Conservation (phyloP, 2,113 vertebrate genomes). For the Gymnobelideus leadbeateri region DNA sequence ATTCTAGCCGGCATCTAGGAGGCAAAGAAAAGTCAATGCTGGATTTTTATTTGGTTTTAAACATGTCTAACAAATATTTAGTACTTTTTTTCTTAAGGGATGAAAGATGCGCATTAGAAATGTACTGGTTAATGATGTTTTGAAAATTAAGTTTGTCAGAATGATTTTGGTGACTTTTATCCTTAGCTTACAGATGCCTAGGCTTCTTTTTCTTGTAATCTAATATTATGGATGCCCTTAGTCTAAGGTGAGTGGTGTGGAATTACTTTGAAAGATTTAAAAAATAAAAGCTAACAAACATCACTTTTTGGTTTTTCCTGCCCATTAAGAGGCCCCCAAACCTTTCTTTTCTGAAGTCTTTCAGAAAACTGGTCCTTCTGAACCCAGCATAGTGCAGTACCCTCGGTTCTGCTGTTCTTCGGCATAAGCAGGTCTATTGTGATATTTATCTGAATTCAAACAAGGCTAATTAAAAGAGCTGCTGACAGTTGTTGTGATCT, state of each 20-base stretch:
- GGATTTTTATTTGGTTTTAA: constrained; percentile 51
- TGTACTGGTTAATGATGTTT: constrained; percentile 43
- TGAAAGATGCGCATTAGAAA: constrained; percentile 16
- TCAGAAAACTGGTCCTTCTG: constrained; percentile 60
- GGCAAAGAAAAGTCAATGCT: background rate
- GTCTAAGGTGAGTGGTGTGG: constrained; percentile 4
- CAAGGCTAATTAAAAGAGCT: constrained; percentile 93
- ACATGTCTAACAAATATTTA: background rate
- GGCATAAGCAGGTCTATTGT: constrained; percentile 88
- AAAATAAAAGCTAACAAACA: constrained; percentile 54
- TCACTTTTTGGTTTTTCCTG: constrained; percentile 17
- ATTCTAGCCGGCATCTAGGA: constrained; percentile 15
- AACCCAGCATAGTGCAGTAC: constrained; percentile 75
- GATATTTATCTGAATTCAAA: constrained; percentile 94
- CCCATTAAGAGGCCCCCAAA: background rate
- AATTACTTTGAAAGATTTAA: constrained; percentile 62
- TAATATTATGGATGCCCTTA: background rate
- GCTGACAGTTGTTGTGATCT: constrained; percentile 94
- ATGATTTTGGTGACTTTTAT: constrained; percentile 34
- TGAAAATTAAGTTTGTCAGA: constrained; percentile 49
- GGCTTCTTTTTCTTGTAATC: constrained; percentile 22
- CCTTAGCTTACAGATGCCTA: background rate
- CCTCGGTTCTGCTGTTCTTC: constrained; percentile 85
- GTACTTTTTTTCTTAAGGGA: constrained; percentile 26
- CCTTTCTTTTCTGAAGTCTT: constrained; percentile 54